Base-by-base conservation (phyloP, 1,140 invertebrate genomes). In the Magallana gigas region DNA sequence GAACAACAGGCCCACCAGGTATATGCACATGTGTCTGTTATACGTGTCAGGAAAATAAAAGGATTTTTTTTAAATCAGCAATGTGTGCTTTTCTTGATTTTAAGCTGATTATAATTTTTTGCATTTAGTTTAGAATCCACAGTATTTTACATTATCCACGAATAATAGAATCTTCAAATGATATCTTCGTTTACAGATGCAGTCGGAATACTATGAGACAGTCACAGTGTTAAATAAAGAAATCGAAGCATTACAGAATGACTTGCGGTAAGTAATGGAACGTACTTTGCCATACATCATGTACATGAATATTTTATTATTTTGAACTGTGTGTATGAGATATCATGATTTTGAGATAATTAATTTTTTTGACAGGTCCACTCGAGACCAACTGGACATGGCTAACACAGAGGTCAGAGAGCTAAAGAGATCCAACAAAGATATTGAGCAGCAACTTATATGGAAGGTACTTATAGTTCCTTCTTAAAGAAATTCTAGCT, bases 1-100 rank as follows among this genome's bases (percentile, higher is more conserved):
- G 93, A 94, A 90, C 88, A 93, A 62, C 93, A 94, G 83, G 93
- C 93, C 16, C 90, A 93, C 14, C 91, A 92, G 90, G 93, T 94
- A 89, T 85, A 85, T 81, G 36, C 16, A 64, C 2, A 4, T 18
- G n/a, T 68, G 8, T 71, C 83, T 62, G 9, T 57, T 0, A 36
- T 0, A 12, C 48, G 0, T 11, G 18, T 29, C 18, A 11, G 64
- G 8, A 3, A 36, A 71, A 71, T 11, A 71, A 29, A 76, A 76
- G 11, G 18, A 48, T 48, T 48, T 48, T 48, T 4, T 48, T 48
- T 4, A 48, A 48, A 48, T 48, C 36, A 2, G 36, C 5, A 5
- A 48, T 2, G 5, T 48, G 36, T 48, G 36, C 36, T 48, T 48
- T 5, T 48, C 5, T 2, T 48, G 36, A 48, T 48, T 48, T 48